Evolutionary conservation across 2,888 invertebrate species (phyloP).

Genomic region (Perizoma affinitatum): DNA sequence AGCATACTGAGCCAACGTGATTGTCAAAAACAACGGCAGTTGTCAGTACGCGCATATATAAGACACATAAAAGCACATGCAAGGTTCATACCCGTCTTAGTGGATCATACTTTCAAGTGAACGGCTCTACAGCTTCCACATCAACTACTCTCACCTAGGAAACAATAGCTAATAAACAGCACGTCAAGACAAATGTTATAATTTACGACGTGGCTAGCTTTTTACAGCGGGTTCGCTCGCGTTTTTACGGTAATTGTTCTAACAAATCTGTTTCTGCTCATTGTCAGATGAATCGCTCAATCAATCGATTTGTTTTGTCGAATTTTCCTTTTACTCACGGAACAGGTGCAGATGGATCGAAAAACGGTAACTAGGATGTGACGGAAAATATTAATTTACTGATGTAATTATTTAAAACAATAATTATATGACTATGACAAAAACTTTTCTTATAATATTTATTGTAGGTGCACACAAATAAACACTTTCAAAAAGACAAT

Average conservation of each 20-base stretch:
- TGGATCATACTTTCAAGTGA: not conserved
- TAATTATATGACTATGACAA: too few species aligned
- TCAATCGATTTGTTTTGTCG: slow-evolving; percentile 23
- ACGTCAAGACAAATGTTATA: slow-evolving; percentile 72
- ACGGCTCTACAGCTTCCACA: slow-evolving; percentile 13
- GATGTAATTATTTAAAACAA: too few species aligned
- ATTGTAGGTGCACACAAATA: too few species aligned
- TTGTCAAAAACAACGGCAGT: too few species aligned
- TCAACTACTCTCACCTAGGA: slow-evolving; percentile 38
- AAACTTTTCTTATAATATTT: too few species aligned
- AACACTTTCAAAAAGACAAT: too few species aligned
- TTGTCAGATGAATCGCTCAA: slow-evolving; percentile 24
- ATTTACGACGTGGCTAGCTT: slow-evolving; percentile 60
- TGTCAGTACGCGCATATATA: too few species aligned
- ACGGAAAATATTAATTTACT: too few species aligned
- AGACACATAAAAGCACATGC: not conserved
- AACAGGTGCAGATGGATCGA: slow-evolving; percentile 9
- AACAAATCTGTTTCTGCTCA: slow-evolving; percentile 19
- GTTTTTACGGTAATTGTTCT: slow-evolving; percentile 26
- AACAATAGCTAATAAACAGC: slow-evolving; percentile 73
- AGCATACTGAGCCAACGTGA: too few species aligned
- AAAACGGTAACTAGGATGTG: too few species aligned
- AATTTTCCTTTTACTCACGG: slow-evolving; percentile 33
- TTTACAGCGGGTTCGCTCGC: slow-evolving; percentile 15
- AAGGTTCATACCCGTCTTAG: slow-evolving; percentile 7